These are phyloP conservation scores for Hemaris fuciformis DNA, from an alignment of 2,888 invertebrate species.

Conservation along the genomic window DNA sequence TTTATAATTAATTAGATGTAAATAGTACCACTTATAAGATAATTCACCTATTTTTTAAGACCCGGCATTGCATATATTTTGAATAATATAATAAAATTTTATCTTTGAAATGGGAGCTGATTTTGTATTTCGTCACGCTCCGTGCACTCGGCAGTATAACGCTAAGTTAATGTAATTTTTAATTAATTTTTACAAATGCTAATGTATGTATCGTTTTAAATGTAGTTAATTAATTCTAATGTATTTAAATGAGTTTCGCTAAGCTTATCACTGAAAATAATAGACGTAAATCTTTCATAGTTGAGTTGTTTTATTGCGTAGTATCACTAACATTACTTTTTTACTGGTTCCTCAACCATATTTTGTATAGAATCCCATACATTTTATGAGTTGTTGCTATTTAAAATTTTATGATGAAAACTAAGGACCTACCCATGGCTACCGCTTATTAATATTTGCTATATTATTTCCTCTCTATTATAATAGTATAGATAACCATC, in stretches of 20 bases:
- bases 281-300: constrained; percentile 7
- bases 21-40: too few relatives aligned
- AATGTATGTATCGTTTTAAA: constrained; percentile 7
- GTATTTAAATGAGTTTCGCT: constrained; percentile 1
- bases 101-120: neutral
- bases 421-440: too few relatives aligned
- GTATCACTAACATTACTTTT: neutral
- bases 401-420: neutral
- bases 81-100: neutral
- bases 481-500: too few relatives aligned
- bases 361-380: neutral
- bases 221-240: constrained; percentile 6
- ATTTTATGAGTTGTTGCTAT: neutral
- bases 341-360: neutral
- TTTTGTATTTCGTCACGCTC: neutral
- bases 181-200: constrained; percentile 9
- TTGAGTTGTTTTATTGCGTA: constrained; percentile 1
- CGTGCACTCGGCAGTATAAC: neutral
- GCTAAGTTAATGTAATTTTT: neutral
- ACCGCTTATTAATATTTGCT: too few relatives aligned
- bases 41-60: neutral
- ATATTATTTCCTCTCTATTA: too few relatives aligned
- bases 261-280: constrained; percentile 5
- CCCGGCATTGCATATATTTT: neutral
- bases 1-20: too few relatives aligned